phyloP scores from a whole-genome alignment of 1,140 invertebrate species.

The Bombus pascuorum region DNA sequence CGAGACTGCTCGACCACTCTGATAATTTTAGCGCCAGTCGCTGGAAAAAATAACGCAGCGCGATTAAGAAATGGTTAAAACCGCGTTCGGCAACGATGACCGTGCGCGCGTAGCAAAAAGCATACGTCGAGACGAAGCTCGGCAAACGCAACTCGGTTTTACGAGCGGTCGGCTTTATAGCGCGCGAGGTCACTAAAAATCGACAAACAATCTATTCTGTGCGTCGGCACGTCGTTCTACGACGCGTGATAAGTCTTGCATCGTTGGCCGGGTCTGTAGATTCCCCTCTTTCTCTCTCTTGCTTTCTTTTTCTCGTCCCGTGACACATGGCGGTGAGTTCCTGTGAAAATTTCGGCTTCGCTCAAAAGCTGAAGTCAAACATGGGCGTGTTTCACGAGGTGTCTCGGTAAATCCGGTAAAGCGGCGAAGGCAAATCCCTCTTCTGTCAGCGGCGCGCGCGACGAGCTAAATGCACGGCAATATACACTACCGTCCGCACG shows the following conservation, averaged over 20 bases:
- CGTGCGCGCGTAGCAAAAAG: no score
- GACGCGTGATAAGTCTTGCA: slow-evolving; percentile 63
- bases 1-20: no score
- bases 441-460: slow-evolving; percentile 54
- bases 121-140: background rate
- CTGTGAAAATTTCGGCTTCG: slow-evolving; percentile 80
- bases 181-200: slow-evolving; percentile 76
- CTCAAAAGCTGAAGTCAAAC: slow-evolving; percentile 81
- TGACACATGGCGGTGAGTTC: slow-evolving; percentile 67
- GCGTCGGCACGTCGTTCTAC: slow-evolving; percentile 64
- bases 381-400: slow-evolving; percentile 77
- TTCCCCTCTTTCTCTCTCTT: background rate
- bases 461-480: slow-evolving; percentile 41
- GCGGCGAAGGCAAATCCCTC: slow-evolving; percentile 63
- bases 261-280: slow-evolving; percentile 13
- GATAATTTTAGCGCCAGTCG: no score
- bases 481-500: slow-evolving; percentile 10
- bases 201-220: slow-evolving; percentile 77
- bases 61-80: no score
- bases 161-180: slow-evolving; percentile 72
- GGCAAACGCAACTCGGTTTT: slow-evolving; percentile 60
- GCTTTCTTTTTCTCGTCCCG: background rate
- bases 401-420: slow-evolving; percentile 75
- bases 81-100: no score
- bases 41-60: no score